Base-by-base conservation (phyloP, 37 sponge, comb jelly and placozoan genomes). In the Bolinopsis microptera region DNA sequence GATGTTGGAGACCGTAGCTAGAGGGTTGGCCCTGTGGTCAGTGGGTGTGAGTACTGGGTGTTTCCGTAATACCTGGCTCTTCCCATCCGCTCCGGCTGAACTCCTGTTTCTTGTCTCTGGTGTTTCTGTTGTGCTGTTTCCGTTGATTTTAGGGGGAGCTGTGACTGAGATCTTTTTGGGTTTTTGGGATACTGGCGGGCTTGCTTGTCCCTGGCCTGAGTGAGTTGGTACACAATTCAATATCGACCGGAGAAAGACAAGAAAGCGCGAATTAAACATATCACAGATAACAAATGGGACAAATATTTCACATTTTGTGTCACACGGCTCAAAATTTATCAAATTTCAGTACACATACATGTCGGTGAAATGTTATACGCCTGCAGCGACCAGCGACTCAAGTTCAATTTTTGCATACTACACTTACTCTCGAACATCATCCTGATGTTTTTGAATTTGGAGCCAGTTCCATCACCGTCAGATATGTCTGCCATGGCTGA, bases 371-470 rank as follows among this genome's bases (percentile, higher is more conserved):
- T n/a, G n/a, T n/a, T n/a, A n/a, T n/a, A n/a, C n/a, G n/a, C n/a
- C n/a, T n/a, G n/a, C n/a, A n/a, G n/a, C n/a, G n/a, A n/a, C n/a
- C n/a, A n/a, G 61, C 61, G 61, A 48, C 61, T 48, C 61, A 48
- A 18, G 9, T 48, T 48, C 61, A 48, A 48, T 18, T 48, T 48
- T 48, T 48, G 13, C 61, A 18, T 48, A 48, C 61, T 48, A 18
- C 5, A 70, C 80, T 77, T 77, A 77, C 80, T 77, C 37, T 77
- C 80, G 37, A 77, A 77, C 33, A 77, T 77, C 27, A 32, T 32
- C 33, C 80, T 27, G 80, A 77, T 77, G 37, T 77, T 77, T 27
- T 32, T 35, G 80, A 77, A 77, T 32, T 77, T 77, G 5, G 61
- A 48, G 2, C 28, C 74, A 70, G 74, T 28, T 2, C 28, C 28